Conservation (phyloP, 2,113 vertebrate species). For the Sylvietta virens region DNA sequence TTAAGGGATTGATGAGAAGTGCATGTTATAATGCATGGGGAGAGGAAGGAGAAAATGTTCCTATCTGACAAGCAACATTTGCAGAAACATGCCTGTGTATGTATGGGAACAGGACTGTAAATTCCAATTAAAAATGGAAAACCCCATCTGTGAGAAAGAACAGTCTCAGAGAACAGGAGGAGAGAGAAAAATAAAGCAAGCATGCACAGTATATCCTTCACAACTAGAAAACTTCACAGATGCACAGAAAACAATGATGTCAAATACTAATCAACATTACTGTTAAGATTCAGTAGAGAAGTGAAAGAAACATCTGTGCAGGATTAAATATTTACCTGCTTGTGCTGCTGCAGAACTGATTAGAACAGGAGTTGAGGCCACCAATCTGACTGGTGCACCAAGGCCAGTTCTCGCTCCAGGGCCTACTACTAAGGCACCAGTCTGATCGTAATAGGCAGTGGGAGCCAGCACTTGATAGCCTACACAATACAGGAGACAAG, state of each 20-base stretch:
- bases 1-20: neutral
- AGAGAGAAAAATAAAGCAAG: neutral
- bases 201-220: neutral
- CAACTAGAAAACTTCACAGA: neutral
- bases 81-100: neutral
- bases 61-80: neutral
- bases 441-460: conserved; percentile 96
- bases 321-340: conserved; percentile 78
- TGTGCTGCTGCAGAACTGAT: conserved; percentile 94
- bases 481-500: conserved; percentile 58
- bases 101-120: neutral
- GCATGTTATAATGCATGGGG: neutral
- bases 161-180: neutral
- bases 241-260: neutral
- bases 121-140: neutral
- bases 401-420: conserved; percentile 89
- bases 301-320: neutral
- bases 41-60: conserved; percentile 5
- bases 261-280: neutral
- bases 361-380: conserved; percentile 90
- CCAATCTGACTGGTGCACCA: conserved; percentile 88
- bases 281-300: neutral
- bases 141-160: neutral
- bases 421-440: conserved; percentile 90
- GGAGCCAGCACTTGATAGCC: conserved; percentile 95